Conservation (phyloP, 2,113 vertebrate genomes). For the Garra rufa region DNA sequence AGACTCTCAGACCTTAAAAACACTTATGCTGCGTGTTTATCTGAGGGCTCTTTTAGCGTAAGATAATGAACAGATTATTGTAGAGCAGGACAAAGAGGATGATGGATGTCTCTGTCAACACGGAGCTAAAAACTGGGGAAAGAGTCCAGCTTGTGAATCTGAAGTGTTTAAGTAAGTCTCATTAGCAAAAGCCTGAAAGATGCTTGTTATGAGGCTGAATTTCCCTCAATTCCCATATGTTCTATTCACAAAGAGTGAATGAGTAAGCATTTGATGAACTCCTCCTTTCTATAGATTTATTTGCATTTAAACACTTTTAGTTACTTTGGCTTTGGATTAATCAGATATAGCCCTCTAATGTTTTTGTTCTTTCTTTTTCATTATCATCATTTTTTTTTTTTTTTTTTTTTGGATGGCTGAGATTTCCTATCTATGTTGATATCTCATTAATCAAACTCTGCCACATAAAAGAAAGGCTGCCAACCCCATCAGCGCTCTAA, state of each 20-base stretch:
- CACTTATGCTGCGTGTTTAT: not conserved
- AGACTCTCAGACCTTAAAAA: slow-evolving; percentile 17
- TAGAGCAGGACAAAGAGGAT: slow-evolving; percentile 62
- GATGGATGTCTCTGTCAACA: slow-evolving; percentile 75
- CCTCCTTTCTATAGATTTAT: not conserved
- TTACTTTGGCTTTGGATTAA: slow-evolving; percentile 21
- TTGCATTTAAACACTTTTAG: slow-evolving; percentile 14
- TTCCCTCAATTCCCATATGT: slow-evolving; percentile 7
- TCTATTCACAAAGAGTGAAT: slow-evolving; percentile 11
- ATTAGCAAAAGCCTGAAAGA: slow-evolving; percentile 69
- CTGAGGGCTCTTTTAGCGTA: not conserved
- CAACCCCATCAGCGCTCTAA: slow-evolving; percentile 61
- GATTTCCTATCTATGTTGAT: slow-evolving; percentile 61
- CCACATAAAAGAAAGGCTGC: slow-evolving; percentile 64
- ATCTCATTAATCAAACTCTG: slow-evolving; percentile 71
- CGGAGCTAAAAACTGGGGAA: slow-evolving; percentile 52
- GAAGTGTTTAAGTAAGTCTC: slow-evolving; percentile 25
- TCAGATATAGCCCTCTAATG: not conserved
- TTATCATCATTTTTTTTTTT: not conserved
- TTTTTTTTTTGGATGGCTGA: slow-evolving; percentile 36
- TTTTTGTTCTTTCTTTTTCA: not conserved
- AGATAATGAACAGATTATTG: slow-evolving; percentile 36
- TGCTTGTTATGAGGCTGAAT: slow-evolving; percentile 13
- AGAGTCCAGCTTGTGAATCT: slow-evolving; percentile 64
- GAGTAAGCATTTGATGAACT: not conserved